Evolutionary conservation across 2,888 invertebrate genomes (phyloP), one percentile per base, ranked within the genome.

Genomic region (Caenorhabditis sulstoni): DNA sequence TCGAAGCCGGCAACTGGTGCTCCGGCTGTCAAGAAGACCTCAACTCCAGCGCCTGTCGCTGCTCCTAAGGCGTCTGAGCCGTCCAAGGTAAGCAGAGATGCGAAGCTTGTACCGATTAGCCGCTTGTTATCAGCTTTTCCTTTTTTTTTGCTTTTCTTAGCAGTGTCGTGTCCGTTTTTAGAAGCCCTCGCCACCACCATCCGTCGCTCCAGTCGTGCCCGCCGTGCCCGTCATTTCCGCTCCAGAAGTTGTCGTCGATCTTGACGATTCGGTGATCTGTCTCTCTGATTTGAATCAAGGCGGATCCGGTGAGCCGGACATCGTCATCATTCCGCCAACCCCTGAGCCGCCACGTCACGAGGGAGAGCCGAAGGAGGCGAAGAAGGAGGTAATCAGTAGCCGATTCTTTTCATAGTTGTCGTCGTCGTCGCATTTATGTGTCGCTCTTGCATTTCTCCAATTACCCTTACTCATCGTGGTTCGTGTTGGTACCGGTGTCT

Each of bases 301-400:
- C 2, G 39, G 35, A 4, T 22, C 52, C 11, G n/a, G 20, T 12
- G 29, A 23, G 45, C 53, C 70, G 18, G 79, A 79, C 18, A 74
- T 79, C 29, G 64, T 74, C 12, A 41, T 79, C 14, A 74, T 74
- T 35, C 79, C 74, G 49, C 79, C 73, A 14, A 79, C 79, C 8
- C 79, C 79, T 12, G 79, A 79, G 50, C 79, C 79, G 22, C 66
- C 73, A 78, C 53, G 59, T n/a, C 44, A 14, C 8, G 57, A 49
- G 0, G 45, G 44, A 4, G 16, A 14, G 37, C 11, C 39, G 7
- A 23, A 37, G 29, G 29, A 23, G 20, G n/a, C 50, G 22, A 35
- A 64, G 57, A 50, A 29, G 29, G 7, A 41, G 14, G n/a, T 41
- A 16, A 12, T 3, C 7, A 7, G 35, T 57, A 18, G 16, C 14